These are phyloP conservation scores for Hypomecis punctinalis DNA, from an alignment of 2,888 invertebrate species.

Conservation along the genomic window DNA sequence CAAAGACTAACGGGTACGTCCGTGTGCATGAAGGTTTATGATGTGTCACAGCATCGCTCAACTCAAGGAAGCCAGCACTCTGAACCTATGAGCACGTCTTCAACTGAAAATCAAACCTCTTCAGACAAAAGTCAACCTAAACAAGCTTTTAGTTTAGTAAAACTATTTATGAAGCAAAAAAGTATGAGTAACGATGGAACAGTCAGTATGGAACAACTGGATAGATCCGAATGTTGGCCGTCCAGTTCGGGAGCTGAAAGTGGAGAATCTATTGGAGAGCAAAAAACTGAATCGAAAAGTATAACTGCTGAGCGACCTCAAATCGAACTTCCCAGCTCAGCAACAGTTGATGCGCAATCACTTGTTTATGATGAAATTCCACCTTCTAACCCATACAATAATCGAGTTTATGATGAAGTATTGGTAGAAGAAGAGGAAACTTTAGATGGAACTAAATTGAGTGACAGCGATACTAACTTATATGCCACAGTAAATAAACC, in stretches of 20 bases:
- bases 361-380: slow-evolving; percentile 75
- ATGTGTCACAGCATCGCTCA: slow-evolving; percentile 77
- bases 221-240: slow-evolving; percentile 91
- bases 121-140: slow-evolving; percentile 85
- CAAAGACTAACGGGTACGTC: slow-evolving; percentile 76
- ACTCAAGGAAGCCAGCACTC: slow-evolving; percentile 78
- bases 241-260: slow-evolving; percentile 87
- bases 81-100: slow-evolving; percentile 82
- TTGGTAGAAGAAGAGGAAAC: slow-evolving; percentile 79
- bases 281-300: slow-evolving; percentile 64
- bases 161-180: slow-evolving; percentile 95
- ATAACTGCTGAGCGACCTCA: slow-evolving; percentile 69
- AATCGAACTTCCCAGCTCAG: slow-evolving; percentile 83
- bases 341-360: slow-evolving; percentile 71
- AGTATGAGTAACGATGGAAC: slow-evolving; percentile 92
- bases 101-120: slow-evolving; percentile 79
- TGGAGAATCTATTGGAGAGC: slow-evolving; percentile 84
- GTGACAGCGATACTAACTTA: slow-evolving; percentile 74
- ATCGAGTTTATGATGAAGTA: slow-evolving; percentile 78
- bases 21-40: slow-evolving; percentile 80
- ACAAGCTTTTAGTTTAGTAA: slow-evolving; percentile 90
- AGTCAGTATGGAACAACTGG: slow-evolving; percentile 90
- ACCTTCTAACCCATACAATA: slow-evolving; percentile 63
- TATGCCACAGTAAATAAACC: slow-evolving; percentile 81
- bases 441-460: slow-evolving; percentile 72